Base-by-base conservation (phyloP, 2,797 vertebrate species). In the Pygocentrus nattereri region DNA sequence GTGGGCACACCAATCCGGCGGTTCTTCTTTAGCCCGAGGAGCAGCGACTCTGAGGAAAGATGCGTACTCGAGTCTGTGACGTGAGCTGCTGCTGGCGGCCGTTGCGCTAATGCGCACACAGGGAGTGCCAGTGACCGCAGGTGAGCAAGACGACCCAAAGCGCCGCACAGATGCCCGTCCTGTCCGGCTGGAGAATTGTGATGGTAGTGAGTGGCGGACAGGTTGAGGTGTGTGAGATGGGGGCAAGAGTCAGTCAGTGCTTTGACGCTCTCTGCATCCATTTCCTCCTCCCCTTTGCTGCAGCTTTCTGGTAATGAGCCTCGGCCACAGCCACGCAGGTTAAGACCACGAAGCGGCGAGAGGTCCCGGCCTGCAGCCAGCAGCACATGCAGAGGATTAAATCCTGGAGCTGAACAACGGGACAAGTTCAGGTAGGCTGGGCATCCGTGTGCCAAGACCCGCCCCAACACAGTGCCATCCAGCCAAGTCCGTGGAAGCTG, bases 141-240 rank as follows among this genome's bases (percentile, higher is more conserved):
- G 65, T 91, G 85, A 74, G 88, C 78, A 27, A 99, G 93, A 44
- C 91, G 93, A 73, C 95, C 94, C 80, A 99, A 89, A 70, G 96
- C 92, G 71, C 93, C 93, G 85, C 98, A 98, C 75, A 99, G 91
- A 88, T 99, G 98, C 11, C 88, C 88, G 58, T 95, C 95, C 15
- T 93, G 91, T 0, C 94, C 89, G 86, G 93, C 94, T 74, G 44
- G 34, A 19, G 84, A 76, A 41, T 90, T 87, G 0, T 94, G 92
- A 68, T 99, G 98, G 77, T 98, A 97, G 88, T 99, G 98, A 3
- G 96, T 97, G 13, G 97, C 97, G 1, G 97, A 97, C 49, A 99
- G 93, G 89, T 99, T 99, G 84, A 99, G 93, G 88, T 97, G 96
- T 52, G 90, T 92, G 73, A 99, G 88, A 84, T 94, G 95, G 61